Conservation (phyloP, 2,888 invertebrate species). For the Noctua janthina region DNA sequence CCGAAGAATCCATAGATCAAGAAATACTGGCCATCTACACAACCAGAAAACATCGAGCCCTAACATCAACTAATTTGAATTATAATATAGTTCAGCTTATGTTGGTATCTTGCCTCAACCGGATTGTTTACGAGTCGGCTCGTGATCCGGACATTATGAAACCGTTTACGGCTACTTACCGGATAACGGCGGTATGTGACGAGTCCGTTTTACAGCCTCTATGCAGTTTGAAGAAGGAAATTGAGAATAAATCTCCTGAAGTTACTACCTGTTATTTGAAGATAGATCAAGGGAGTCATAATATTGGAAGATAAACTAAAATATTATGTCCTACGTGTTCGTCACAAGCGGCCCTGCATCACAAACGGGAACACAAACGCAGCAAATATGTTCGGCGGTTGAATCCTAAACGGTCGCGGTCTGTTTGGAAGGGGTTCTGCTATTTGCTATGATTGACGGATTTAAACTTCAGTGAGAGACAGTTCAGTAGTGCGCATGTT, state of each 20-base stretch:
- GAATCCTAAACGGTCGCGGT: not conserved
- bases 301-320: not conserved
- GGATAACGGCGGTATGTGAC: conserved; percentile 1
- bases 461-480: not conserved
- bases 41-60: not conserved
- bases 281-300: not conserved
- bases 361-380: not conserved
- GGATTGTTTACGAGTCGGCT: conserved; percentile 8
- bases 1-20: not conserved
- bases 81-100: not conserved
- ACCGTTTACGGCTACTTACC: conserved; percentile 32
- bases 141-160: conserved; percentile 33
- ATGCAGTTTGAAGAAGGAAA: conserved; percentile 24
- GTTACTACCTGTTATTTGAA: conserved; percentile 9
- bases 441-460: not conserved
- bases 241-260: conserved; percentile 11
- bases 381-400: not conserved
- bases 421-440: not conserved
- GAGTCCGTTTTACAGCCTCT: conserved; percentile 12
- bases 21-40: accelerated
- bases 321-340: not conserved
- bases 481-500: not conserved
- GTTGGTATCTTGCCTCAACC: not conserved
- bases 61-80: not conserved
- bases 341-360: not conserved